Evolutionary conservation across 2,113 vertebrate genomes (phyloP), one percentile per base, ranked within the genome.

Genomic region (Miniopterus natalensis): DNA sequence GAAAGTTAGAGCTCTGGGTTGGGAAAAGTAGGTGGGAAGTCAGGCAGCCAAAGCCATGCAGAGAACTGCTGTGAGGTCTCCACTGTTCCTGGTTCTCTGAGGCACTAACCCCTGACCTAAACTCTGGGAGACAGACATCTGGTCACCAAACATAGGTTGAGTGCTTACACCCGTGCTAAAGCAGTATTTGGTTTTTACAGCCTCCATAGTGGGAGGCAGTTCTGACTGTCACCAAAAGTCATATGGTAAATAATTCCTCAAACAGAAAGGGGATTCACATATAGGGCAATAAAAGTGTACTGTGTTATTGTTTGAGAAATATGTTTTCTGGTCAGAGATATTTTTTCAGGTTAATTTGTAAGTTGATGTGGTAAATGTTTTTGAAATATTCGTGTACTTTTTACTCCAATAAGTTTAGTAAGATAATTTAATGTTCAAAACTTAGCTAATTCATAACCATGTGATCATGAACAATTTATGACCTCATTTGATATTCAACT

Each of bases 321-420:
- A 51, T 6, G n/a, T 25, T 57, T 95, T 95, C 86, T 93, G 13
- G 27, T 84, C 63, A 81, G 36, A 13, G 42, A 36, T 8, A 42
- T 61, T 61, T 77, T 61, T 78, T 84, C 13, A 66, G 21, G 11
- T 85, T 73, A 66, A 88, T 79, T 80, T 91, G 1, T 92, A 84
- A 74, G 31, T 66, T 74, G 21, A 55, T 78, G 51, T 70, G 57
- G 23, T 63, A 61, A 84, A 51, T 47, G 8, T 87, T 94, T 92
- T 51, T 93, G 77, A 92, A 94, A 51, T 96, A 94, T 42, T 23
- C 49, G 51, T 84, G 6, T 68, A 20, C 71, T 92, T 93, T 70
- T 51, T 92, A 81, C 4, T 68, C 18, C 0, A 51, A 2, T 66
- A 68, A 71, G 5, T 40, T 8, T 66, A 73, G 20, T 88, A 84